Evolutionary conservation across 2,888 invertebrate species (phyloP), one percentile per base, ranked within the genome.

Genomic region (Luperina testacea): DNA sequence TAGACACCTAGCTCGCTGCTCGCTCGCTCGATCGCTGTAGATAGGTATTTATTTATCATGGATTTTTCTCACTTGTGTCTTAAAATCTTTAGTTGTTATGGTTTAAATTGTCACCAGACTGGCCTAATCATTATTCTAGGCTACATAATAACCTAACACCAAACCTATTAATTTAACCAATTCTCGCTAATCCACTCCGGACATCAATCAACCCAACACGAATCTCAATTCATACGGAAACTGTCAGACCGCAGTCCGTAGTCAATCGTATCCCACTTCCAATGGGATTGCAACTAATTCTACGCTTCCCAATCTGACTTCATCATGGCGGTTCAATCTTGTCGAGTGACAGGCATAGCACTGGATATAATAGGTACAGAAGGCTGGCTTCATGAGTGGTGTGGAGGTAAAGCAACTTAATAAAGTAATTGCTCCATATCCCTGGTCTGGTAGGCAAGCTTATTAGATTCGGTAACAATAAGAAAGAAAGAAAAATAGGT

Each of bases 301-400:
- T 77, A 48, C 72, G 75, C 59, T 48, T 78, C 69, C 61, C 77
- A 80, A 77, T 82, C 80, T 72, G 73, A 63, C 32, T 77, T 63
- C 81, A 88, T 87, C 83, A 82, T 68, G 78, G 77, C 82, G 79
- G 77, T 72, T 74, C 78, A 81, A 87, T 87, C 74, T 87, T 79
- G 69, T 76, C 68, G 63, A 81, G 24, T 74, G 78, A 71, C 75
- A 83, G 77, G 24, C 72, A 64, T 82, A 51, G 17, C 17, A 48
- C 6, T 57, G 8, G 63, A 20, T 38, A 74, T 48, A 27, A 27
- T 27, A 27, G 1, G 5, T 9, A 48, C 74, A 81, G 75, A 81
- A 68, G 61, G 15, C 11, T 7, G 0, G 9, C 7, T 53, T 42
- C 20, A 61, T 13, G 32, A 32, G 32, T 32, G 32, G 32, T 32